Base-by-base conservation (phyloP, 2,888 invertebrate species). In the Leucania comma region DNA sequence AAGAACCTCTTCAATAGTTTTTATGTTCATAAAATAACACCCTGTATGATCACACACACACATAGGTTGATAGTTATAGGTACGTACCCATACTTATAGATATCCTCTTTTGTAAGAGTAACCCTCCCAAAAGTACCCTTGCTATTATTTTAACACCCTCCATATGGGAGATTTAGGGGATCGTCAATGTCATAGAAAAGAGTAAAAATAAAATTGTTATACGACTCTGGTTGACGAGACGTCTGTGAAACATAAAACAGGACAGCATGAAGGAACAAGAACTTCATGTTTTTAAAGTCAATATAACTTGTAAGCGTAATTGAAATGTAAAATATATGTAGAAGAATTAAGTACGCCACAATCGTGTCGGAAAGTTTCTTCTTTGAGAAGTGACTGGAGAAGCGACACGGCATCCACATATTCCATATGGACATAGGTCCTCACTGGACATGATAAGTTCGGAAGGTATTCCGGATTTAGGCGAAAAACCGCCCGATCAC, bases 141-240 rank as follows among this genome's bases (percentile, higher is more conserved):
- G 83, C 90, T 89, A 89, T 93, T 91, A 90, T 91, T 89, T 85
- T 85, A 86, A 90, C 91, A 90, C 92, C 93, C 93, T 90, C 82
- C 69, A 65, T n/a, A 64, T 72, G 83, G 80, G 84, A 66, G 63
- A 82, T 80, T 76, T 81, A 32, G 75, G 74, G 78, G 73, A 67
- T 74, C 70, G 62, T 48, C 66, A 60, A 59, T 56, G 67, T 59
- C 68, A 72, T 26, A 58, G n/a, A 57, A 67, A 71, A 70, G 48
- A 61, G n/a, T 35, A 32, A 60, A 69, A 75, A 76, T 46, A 64
- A 48, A 53, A 46, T 54, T 63, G 58, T 58, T 75, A 62, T 58
- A 68, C 24, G 22, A 60, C 24, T 51, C 53, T 59, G 48, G 29
- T 64, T 58, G 38, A 64, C 12, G 10, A 53, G n/a, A 32, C 42